Evolutionary conservation across 2,113 vertebrate genomes (phyloP).

Genomic region (Athene noctua): DNA sequence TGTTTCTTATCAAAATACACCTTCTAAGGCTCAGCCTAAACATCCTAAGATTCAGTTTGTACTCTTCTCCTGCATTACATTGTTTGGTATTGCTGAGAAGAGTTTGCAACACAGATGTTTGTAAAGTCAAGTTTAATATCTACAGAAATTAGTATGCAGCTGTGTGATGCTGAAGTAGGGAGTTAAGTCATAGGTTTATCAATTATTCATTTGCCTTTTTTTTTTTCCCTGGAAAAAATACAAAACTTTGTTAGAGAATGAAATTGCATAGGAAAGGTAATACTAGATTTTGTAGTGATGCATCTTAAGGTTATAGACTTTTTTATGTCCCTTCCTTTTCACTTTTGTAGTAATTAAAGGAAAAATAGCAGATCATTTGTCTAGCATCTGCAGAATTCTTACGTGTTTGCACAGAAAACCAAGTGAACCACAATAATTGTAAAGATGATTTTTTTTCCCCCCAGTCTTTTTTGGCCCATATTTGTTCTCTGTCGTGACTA

Average conservation of each 20-base stretch:
- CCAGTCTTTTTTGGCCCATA: not conserved
- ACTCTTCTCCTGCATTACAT: not conserved
- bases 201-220: not conserved
- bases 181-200: not conserved
- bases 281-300: not conserved
- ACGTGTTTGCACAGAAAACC: not conserved
- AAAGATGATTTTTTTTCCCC: not conserved
- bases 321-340: conserved; percentile 1
- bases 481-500: not conserved
- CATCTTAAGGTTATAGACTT: not conserved
- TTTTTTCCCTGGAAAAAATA: not conserved
- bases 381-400: not conserved
- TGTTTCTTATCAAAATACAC: not conserved
- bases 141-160: not conserved
- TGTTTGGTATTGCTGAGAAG: not conserved
- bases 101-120: not conserved
- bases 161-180: not conserved
- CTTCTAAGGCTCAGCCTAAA: not conserved
- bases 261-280: not conserved
- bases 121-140: not conserved
- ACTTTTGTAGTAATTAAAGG: not conserved
- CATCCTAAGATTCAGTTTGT: not conserved
- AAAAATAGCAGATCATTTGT: not conserved
- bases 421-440: not conserved
- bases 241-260: not conserved